Conservation (phyloP, 2,888 invertebrate genomes). For the Morpho achilles region DNA sequence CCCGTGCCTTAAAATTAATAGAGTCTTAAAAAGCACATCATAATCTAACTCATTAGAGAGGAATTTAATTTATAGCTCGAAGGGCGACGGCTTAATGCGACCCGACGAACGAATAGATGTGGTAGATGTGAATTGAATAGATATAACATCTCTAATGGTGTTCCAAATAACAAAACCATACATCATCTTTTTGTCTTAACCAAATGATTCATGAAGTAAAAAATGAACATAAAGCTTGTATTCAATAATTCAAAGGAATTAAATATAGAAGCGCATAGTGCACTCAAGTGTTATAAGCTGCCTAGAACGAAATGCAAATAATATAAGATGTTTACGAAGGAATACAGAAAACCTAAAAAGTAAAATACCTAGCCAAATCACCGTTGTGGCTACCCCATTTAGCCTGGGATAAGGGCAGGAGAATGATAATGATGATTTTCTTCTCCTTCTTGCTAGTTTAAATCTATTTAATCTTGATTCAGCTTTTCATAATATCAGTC, state of each 20-base stretch:
- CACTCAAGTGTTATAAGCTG: no score
- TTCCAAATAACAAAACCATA: constrained; percentile 13
- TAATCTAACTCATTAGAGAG: constrained; percentile 65
- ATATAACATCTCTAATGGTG: constrained; percentile 18
- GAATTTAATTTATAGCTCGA: constrained; percentile 58
- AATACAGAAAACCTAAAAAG: no score
- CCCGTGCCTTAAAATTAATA: constrained; percentile 51
- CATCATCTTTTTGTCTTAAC: constrained; percentile 19
- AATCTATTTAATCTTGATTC: not conserved
- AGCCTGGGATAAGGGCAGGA: no score
- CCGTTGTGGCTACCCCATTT: no score
- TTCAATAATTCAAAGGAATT: no score
- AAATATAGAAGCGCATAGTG: no score
- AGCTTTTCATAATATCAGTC: no score
- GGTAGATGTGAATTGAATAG: constrained; percentile 24
- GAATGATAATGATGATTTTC: not conserved
- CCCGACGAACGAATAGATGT: constrained; percentile 27
- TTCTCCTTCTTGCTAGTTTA: not conserved
- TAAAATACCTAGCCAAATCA: no score
- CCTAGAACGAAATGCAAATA: no score
- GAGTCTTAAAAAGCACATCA: constrained; percentile 50
- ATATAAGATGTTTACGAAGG: no score
- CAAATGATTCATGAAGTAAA: constrained; percentile 11
- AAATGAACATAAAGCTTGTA: not conserved
- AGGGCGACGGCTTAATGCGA: constrained; percentile 44